Evolutionary conservation across 2,888 invertebrate species (phyloP), one percentile per base, ranked within the genome.

Genomic region (Polyommatus iphigenia): DNA sequence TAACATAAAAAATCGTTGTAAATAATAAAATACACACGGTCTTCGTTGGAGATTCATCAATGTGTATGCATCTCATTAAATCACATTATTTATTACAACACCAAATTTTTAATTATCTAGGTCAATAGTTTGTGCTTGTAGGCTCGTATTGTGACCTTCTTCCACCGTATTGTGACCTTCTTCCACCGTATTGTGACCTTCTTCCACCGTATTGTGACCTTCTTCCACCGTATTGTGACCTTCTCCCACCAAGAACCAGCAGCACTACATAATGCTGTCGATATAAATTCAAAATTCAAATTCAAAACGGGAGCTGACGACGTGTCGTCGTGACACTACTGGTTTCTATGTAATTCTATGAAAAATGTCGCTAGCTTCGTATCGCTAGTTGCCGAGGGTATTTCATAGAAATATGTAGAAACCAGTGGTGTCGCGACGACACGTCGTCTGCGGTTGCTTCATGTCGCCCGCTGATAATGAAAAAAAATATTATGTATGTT

Each of bases 51-150:
- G 67, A 67, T 32, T 67, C 67, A 15, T 67, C 18, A 18, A 67
- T 67, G 15, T 32, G 15, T 32, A 67, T 15, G 67, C 67, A 67
- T 32, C 29, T 67, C 67, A 67, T 67, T 67, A 32, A 29, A 15
- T 67, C 46, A 15, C 24, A 73, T 46, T 75, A 75, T 29, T 75
- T n/a, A 75, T 46, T 75, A 54, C 24, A 46, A 18, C 54, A 32
- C 10, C 75, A 18, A 75, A 54, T 54, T 75, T 20, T 73, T 54
- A 75, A 75, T 75, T 54, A 75, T 75, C 24, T 75, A 29, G 75
- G 75, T 75, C 75, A 75, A 54, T 46, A 6, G 29, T 50, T 73
- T 50, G 20, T 3, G 72, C 8, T 41, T 13, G 72, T 46, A 20
- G 4, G n/a, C n/a, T 18, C 8, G 46, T 10, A 5, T 4, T 13